These are phyloP conservation scores for Psittacula cyanocephala DNA, from an alignment of 2,113 vertebrate genomes.

Conservation along the genomic window DNA sequence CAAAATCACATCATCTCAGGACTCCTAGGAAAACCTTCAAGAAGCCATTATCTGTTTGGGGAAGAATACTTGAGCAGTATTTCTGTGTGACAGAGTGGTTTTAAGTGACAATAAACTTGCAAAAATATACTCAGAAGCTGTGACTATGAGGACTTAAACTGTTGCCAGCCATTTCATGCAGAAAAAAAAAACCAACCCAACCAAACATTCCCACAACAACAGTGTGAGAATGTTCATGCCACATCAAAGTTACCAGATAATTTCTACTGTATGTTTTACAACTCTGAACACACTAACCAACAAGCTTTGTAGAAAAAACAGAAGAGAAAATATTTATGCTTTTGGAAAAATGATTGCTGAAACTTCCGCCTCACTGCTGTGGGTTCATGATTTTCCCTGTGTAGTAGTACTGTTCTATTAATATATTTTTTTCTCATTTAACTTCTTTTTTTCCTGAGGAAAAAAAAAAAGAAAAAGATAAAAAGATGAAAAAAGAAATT, in stretches of 20 bases:
- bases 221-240: not conserved
- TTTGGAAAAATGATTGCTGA: not conserved
- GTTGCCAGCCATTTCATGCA: not conserved
- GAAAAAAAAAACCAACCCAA: not conserved
- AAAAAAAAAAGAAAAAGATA: not conserved
- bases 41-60: not conserved
- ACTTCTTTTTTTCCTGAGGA: not conserved
- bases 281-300: not conserved
- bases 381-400: not conserved
- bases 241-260: not conserved
- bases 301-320: not conserved
- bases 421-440: not conserved
- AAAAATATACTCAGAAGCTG: not conserved
- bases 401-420: not conserved
- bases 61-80: not conserved
- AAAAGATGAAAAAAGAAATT: not conserved
- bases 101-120: not conserved
- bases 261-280: not conserved
- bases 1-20: not conserved
- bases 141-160: not conserved
- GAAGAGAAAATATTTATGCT: not conserved
- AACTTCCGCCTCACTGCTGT: not conserved
- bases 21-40: not conserved
- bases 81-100: not conserved
- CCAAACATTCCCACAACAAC: not conserved